These are phyloP conservation scores for Pterostichus madidus DNA, from an alignment of 2,888 invertebrate species.

Conservation along the genomic window DNA sequence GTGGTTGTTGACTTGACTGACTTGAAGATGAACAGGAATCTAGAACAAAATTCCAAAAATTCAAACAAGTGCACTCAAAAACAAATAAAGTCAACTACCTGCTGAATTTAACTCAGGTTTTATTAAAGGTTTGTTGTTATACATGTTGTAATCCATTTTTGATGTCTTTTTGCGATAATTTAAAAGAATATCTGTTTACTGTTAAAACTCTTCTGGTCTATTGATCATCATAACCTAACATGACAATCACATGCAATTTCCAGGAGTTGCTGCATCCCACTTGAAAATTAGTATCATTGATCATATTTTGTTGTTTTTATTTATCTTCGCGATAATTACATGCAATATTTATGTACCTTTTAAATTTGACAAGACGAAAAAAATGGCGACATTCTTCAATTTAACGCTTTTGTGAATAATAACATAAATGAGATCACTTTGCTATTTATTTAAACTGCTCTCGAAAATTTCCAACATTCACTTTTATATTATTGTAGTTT, in stretches of 20 bases:
- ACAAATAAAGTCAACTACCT: neutral
- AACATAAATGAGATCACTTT: slow-evolving; percentile 33
- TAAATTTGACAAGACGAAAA: slow-evolving; percentile 54
- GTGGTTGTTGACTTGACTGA: neutral
- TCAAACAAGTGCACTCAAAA: neutral
- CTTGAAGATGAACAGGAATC: slow-evolving; percentile 29
- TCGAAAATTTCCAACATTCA: neutral
- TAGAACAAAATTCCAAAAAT: neutral
- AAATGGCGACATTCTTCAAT: slow-evolving; percentile 53
- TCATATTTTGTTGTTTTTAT: neutral
- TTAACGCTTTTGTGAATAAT: slow-evolving; percentile 26
- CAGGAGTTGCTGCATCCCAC: neutral
- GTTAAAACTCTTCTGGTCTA: neutral
- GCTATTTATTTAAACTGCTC: slow-evolving; percentile 11
- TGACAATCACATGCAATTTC: neutral
- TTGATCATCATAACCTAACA: slow-evolving; percentile 50
- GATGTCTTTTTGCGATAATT: neutral
- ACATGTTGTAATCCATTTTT: slow-evolving; percentile 23
- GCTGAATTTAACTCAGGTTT: slow-evolving; percentile 13
- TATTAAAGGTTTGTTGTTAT: neutral
- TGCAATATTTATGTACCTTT: slow-evolving; percentile 44
- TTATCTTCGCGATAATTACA: slow-evolving; percentile 1
- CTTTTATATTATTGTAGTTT: slow-evolving; percentile 11
- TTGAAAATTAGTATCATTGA: neutral
- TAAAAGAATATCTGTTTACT: neutral